Evolutionary conservation across 2,797 vertebrate species (phyloP), one percentile per base, ranked within the genome.

Genomic region (Sebastes melanostomus): DNA sequence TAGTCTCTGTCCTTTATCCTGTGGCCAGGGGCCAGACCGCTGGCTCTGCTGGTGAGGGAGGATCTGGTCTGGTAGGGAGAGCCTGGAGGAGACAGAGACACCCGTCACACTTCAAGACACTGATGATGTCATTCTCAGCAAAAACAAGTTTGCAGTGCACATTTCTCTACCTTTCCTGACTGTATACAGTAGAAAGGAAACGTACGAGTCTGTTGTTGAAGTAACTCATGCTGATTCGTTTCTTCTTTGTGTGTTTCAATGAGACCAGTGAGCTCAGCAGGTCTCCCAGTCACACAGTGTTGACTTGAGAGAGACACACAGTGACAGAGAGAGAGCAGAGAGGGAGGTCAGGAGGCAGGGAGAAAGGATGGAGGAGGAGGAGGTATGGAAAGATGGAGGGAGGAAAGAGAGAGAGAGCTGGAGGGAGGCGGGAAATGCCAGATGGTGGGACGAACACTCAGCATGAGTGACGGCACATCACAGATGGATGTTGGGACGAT

Each of bases 1-100:
- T 99, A 99, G 92, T 99, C 98, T 89, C 98, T 96, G 96, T 99
- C 97, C 65, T 95, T 97, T 96, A 98, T 98, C 92, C 97, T 96
- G 95, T 98, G 98, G 30, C 89, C 94, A 29, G 97, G 94, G 72
- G 96, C 95, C 4, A 93, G 85, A 66, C 85, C 94, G 62, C 96
- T 96, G 90, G 97, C 93, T 91, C 95, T 96, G 93, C 93, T 97
- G 90, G 91, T 96, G 61, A 97, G 72, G 38, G 94, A 78, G n/a
- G 97, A 95, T 88, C 95, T 92, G 84, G 78, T 86, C 71, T 92
- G 91, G 77, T 87, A 71, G 66, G 88, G 75, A 62, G 87, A 84
- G 24, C 80, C 93, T 94, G 78, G 8, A 77, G 29, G 62, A 76
- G 25, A 82, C 9, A 34, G 29, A 59, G 10, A 65, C 34, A 29